Conservation (phyloP, 2,797 vertebrate species). For the Xenopus petersii region DNA sequence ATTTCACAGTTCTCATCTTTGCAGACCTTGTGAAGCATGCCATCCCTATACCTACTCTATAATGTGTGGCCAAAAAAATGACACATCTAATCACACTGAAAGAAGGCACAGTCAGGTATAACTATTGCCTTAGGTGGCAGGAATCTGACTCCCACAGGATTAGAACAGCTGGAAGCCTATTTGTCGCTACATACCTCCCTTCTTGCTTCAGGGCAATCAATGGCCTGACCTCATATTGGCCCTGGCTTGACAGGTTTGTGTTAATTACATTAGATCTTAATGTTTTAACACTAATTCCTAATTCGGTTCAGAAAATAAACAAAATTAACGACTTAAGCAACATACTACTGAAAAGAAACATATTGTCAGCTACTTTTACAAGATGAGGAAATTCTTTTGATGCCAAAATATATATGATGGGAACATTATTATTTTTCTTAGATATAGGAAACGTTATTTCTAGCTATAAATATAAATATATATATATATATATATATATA, state of each 20-base stretch:
- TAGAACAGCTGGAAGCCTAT: conserved; percentile 29
- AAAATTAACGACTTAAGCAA: background rate
- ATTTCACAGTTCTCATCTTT: background rate
- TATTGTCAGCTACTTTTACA: background rate
- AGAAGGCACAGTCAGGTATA: conserved; percentile 19
- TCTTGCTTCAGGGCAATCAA: conserved; percentile 25
- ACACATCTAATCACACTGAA: conserved; percentile 17
- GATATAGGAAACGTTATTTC: no score
- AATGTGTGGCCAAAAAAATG: background rate
- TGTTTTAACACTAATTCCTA: background rate
- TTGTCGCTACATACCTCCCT: conserved; percentile 12
- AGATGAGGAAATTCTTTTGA: no score
- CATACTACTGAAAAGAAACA: background rate
- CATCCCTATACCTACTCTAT: no score
- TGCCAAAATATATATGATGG: no score
- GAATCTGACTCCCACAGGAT: conserved; percentile 27
- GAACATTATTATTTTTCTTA: no score
- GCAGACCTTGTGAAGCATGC: background rate
- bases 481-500: no score
- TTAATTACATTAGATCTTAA: background rate
- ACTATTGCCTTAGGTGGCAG: conserved; percentile 4
- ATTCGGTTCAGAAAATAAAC: background rate
- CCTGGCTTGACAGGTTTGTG: conserved; percentile 22
- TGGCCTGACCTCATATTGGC: conserved; percentile 33
- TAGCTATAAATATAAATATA: no score